phyloP scores from a whole-genome alignment of 2,797 vertebrate genomes.

The Philypnodon macrostomus region DNA sequence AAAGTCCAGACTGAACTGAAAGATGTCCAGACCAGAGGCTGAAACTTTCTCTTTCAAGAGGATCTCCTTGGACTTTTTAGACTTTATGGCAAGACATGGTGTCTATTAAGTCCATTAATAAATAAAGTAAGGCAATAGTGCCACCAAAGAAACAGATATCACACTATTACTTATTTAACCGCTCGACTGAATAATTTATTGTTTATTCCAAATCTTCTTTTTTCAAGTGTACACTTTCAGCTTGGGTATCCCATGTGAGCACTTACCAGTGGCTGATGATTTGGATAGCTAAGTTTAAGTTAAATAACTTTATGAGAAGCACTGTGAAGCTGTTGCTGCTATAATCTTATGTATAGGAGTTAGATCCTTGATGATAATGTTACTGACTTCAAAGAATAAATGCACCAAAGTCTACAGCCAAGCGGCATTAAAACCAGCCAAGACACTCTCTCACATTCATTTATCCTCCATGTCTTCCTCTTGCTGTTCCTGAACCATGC shows the following conservation, averaged over 20 bases:
- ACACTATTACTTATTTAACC: conserved; percentile 78
- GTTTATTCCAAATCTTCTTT: conserved; percentile 79
- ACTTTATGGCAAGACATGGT: conserved; percentile 58
- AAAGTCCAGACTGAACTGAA: conserved; percentile 64
- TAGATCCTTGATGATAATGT: conserved; percentile 70
- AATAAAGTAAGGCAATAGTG: conserved; percentile 74
- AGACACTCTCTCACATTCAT: conserved; percentile 59
- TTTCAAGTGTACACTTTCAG: conserved; percentile 67
- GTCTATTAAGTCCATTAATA: conserved; percentile 76
- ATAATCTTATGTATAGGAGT: conserved; percentile 59
- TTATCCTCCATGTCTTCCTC: conserved; percentile 55
- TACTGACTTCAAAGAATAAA: conserved; percentile 74
- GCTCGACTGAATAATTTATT: conserved; percentile 75
- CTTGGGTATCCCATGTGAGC: conserved; percentile 66
- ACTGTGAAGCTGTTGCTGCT: conserved; percentile 37
- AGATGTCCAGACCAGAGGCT: conserved; percentile 47
- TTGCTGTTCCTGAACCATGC: conserved; percentile 60
- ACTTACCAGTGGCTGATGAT: conserved; percentile 48
- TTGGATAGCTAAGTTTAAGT: conserved; percentile 64
- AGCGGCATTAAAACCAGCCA: conserved; percentile 62
- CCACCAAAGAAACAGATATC: conserved; percentile 78
- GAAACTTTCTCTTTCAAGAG: conserved; percentile 67
- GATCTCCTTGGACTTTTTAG: conserved; percentile 44
- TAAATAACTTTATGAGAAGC: conserved; percentile 56
- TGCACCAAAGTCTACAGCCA: conserved; percentile 70